Evolutionary conservation across 1,140 invertebrate species (phyloP).

Genomic region (Trachymyrmex septentrionalis): DNA sequence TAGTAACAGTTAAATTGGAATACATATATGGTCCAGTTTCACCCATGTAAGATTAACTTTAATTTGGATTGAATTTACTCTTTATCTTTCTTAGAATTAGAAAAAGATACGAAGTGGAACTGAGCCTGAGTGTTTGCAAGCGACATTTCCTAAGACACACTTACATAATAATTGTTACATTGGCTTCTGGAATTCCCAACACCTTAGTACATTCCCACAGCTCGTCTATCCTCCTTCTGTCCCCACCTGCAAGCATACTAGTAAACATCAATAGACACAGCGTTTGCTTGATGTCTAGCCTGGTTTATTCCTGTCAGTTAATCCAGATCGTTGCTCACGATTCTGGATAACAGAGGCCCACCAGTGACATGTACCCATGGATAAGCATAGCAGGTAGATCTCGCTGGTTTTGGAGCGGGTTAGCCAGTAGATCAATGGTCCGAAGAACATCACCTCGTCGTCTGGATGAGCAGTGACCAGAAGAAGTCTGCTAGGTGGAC

Average conservation of each 20-base stretch:
- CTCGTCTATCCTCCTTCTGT: slow-evolving; percentile 91
- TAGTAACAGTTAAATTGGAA: too few relatives aligned
- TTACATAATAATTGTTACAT: slow-evolving; percentile 90
- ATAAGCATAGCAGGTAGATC: slow-evolving; percentile 95
- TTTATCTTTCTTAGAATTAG: too few relatives aligned
- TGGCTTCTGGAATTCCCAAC: slow-evolving; percentile 92
- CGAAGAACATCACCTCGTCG: slow-evolving; percentile 99
- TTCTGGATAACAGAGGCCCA: neutral
- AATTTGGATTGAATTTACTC: too few relatives aligned
- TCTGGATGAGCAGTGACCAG: slow-evolving; percentile 98
- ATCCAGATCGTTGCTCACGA: slow-evolving; percentile 1
- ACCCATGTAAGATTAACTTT: too few relatives aligned
- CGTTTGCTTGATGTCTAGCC: slow-evolving; percentile 22
- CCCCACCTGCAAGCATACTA: slow-evolving; percentile 89
- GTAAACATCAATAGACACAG: slow-evolving; percentile 58
- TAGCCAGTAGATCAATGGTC: slow-evolving; percentile 93
- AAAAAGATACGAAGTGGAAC: too few relatives aligned
- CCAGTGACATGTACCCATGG: slow-evolving; percentile 89
- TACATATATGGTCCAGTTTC: too few relatives aligned
- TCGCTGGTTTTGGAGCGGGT: slow-evolving; percentile 88
- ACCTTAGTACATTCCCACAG: slow-evolving; percentile 92
- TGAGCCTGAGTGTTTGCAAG: neutral
- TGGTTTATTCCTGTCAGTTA: slow-evolving; percentile 9
- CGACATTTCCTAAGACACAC: neutral
- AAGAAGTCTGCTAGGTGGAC: slow-evolving; percentile 88